A percentile compares a stretch with the other conserved stretches of the same genome.
phyloP scores from a whole-genome alignment of 2,113 vertebrate genomes.

The Nettapus auritus region DNA sequence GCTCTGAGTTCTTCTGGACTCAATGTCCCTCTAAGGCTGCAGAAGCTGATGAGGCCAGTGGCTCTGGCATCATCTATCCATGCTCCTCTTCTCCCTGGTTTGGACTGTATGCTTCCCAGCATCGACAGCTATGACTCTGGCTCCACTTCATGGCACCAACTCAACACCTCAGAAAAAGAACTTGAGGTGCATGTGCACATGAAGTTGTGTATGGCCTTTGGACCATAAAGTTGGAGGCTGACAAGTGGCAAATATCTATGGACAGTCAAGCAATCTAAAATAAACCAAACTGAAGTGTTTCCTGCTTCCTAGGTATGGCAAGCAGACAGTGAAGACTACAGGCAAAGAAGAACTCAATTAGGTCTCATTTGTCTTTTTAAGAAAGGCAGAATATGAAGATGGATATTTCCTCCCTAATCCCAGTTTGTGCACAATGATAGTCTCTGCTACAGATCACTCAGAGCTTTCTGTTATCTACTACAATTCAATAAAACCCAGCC shows the following conservation, averaged over 20 bases:
- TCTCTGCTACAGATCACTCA: not conserved
- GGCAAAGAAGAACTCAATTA: not conserved
- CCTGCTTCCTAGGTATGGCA: not conserved
- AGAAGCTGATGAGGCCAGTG: not conserved
- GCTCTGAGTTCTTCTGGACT: not conserved
- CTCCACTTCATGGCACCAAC: not conserved
- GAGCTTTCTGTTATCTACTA: not conserved
- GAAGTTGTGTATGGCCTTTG: not conserved
- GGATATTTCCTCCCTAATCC: not conserved
- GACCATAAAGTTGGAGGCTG: not conserved
- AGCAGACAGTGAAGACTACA: not conserved
- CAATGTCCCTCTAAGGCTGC: not conserved
- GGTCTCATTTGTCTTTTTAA: not conserved
- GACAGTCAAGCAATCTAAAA: not conserved
- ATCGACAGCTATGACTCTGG: not conserved
- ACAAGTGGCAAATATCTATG: not conserved
- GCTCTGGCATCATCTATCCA: not conserved
- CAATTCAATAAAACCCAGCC: not conserved
- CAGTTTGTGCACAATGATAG: not conserved
- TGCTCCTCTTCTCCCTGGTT: not conserved
- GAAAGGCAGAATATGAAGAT: not conserved
- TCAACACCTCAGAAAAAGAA: not conserved
- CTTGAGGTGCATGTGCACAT: fast-evolving
- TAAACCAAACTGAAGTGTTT: not conserved
- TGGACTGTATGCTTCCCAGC: not conserved